Base-by-base conservation (phyloP, 2,888 invertebrate species). In the Callimorpha dominula region DNA sequence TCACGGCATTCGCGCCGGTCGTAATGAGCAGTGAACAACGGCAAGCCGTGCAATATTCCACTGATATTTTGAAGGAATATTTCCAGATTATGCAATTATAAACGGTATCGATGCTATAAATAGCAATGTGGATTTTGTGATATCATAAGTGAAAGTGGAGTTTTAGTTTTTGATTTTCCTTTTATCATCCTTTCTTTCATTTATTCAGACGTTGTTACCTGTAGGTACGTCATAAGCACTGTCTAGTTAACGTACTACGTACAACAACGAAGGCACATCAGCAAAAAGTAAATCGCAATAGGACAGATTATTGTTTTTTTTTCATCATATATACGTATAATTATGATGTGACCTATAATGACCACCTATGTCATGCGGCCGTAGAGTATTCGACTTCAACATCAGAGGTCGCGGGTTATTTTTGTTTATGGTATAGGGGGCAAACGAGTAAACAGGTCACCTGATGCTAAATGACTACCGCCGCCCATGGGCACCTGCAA, bases 1-100 rank as follows among this genome's bases (percentile, higher is more conserved):
- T 87, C 79, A 86, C 86, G 88, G 78, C 77, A 77, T 80, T 84
- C 79, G 83, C 77, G 73, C 68, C 76, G 69, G 70, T 68, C 65
- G 74, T 81, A 82, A 82, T 84, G 82, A 81, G 84, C 80, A 71
- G 71, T 74, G 71, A 64, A 69, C 60, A 57, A 65, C 74, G 79
- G 74, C 75, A 78, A 73, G 64, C 68, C 73, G 80, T 80, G 75
- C 81, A 84, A 73, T 80, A 79, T 78, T 73, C 40, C 17, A 50
- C 66, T 43, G 62, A 83, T 50, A 69, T 78, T 74, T 75, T 73
- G 77, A 84, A 83, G 78, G 77, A 82, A 82, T 75, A 71, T 73
- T 76, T 83, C 80, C 82, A 78, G 76, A 81, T 80, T 76, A 78
- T 80, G 79, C 74, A 69, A n/a, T n/a, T n/a, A n/a, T n/a, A n/a